Percentiles rank a stretch among this genome's conserved stretches.
Conservation (phyloP, 2,888 invertebrate species). For the Andrena dorsata region DNA sequence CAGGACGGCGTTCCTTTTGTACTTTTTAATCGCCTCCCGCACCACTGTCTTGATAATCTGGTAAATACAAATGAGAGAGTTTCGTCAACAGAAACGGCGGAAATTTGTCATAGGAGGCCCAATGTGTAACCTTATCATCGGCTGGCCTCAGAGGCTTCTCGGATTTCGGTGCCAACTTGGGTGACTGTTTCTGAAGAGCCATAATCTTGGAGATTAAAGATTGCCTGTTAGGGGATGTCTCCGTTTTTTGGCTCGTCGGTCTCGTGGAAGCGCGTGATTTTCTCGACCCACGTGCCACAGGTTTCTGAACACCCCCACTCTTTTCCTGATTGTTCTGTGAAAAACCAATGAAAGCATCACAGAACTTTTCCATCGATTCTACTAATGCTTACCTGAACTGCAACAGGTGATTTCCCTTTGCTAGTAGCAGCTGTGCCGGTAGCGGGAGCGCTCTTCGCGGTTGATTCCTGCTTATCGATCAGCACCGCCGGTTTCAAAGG, state of each 20-base stretch:
- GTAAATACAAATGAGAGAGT: not conserved
- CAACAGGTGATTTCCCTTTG: constrained; percentile 38
- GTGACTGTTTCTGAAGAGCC: constrained; percentile 73
- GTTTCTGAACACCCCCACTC: constrained; percentile 28
- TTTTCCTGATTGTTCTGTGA: constrained; percentile 42
- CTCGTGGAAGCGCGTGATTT: constrained; percentile 40
- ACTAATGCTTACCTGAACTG: constrained; percentile 45
- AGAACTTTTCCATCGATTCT: not conserved
- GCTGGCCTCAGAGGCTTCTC: constrained; percentile 62
- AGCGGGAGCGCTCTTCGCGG: constrained; percentile 63
- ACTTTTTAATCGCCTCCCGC: constrained; percentile 77
- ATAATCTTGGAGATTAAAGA: constrained; percentile 74
- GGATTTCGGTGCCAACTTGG: constrained; percentile 57
- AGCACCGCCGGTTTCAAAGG: constrained; percentile 28
- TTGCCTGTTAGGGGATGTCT: constrained; percentile 61
- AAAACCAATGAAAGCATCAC: not conserved
- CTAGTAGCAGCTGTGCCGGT: not conserved
- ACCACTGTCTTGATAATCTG: constrained; percentile 76
- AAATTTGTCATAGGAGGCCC: not conserved
- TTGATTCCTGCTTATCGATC: constrained; percentile 57
- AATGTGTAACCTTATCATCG: constrained; percentile 71
- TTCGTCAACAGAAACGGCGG: not conserved
- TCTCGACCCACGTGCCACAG: constrained; percentile 9
- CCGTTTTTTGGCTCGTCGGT: constrained; percentile 34
- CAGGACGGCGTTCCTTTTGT: constrained; percentile 72